Conservation (phyloP, 2,113 vertebrate species). For the Nannospalax galili region DNA sequence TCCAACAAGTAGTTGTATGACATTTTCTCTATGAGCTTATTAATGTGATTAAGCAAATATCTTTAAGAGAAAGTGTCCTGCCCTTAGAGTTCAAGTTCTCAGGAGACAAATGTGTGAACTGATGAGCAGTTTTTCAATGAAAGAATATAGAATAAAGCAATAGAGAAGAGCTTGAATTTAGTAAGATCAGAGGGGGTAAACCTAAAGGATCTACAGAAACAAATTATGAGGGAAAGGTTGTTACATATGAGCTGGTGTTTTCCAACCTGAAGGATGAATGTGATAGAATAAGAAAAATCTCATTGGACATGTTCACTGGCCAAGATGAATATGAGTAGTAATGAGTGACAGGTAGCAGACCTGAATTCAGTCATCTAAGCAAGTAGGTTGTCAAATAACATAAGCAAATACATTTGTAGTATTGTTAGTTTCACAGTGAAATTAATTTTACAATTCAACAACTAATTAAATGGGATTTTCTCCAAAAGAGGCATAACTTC, state of each 20-base stretch:
- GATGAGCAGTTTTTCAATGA: background rate
- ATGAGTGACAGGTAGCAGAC: no score
- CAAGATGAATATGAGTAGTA: no score
- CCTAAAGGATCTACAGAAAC: background rate
- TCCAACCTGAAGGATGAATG: background rate
- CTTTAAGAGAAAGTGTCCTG: background rate
- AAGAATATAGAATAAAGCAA: background rate
- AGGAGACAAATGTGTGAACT: background rate
- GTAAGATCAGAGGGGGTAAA: background rate
- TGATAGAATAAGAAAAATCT: background rate
- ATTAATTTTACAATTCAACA: slow-evolving; percentile 43
- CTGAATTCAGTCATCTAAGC: slow-evolving; percentile 1
- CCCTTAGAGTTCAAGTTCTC: background rate
- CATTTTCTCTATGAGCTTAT: background rate
- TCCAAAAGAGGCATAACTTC: slow-evolving; percentile 10
- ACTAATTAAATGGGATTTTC: slow-evolving; percentile 60
- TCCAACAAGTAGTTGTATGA: background rate
- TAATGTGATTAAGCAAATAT: background rate
- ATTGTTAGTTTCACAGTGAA: slow-evolving; percentile 58
- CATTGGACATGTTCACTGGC: background rate
- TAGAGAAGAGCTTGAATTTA: background rate
- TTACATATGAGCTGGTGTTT: background rate
- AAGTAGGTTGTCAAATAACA: slow-evolving; percentile 44
- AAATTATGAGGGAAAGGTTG: background rate
- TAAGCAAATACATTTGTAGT: slow-evolving; percentile 37